These are phyloP conservation scores for Brachymystax lenok DNA, from an alignment of 2,797 vertebrate species.

Conservation along the genomic window DNA sequence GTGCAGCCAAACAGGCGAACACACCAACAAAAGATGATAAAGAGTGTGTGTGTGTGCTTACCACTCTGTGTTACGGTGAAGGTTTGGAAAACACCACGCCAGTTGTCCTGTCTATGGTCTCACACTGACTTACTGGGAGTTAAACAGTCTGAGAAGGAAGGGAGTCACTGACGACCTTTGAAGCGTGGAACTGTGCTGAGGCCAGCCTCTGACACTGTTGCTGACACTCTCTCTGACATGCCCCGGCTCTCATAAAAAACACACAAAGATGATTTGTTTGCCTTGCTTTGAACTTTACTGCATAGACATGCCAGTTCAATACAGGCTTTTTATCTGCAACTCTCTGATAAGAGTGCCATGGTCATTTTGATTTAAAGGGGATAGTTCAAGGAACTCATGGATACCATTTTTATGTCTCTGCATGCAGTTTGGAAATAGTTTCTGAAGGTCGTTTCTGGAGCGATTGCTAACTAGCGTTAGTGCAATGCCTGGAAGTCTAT, in stretches of 20 bases:
- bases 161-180: slow-evolving; percentile 37
- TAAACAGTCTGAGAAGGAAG: slow-evolving; percentile 39
- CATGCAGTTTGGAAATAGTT: too few relatives aligned
- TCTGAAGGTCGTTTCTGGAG: too few relatives aligned
- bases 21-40: too few relatives aligned
- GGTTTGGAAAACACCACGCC: neutral
- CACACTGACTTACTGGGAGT: neutral
- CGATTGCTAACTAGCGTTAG: too few relatives aligned
- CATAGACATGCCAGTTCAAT: neutral
- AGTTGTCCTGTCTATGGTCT: neutral
- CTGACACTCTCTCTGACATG: slow-evolving; percentile 31
- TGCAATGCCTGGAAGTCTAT: too few relatives aligned
- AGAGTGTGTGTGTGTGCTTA: too few relatives aligned
- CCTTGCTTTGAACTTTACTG: neutral
- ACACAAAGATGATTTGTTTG: neutral
- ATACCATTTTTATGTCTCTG: too few relatives aligned
- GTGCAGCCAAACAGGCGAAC: too few relatives aligned
- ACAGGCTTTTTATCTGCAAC: neutral
- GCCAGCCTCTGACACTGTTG: too few relatives aligned
- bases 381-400: too few relatives aligned
- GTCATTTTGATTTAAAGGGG: neutral
- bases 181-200: neutral
- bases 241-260: slow-evolving; percentile 28
- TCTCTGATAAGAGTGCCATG: neutral
- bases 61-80: neutral